Evolutionary conservation across 2,113 vertebrate species (phyloP).

Genomic region (Notothenia rossii): DNA sequence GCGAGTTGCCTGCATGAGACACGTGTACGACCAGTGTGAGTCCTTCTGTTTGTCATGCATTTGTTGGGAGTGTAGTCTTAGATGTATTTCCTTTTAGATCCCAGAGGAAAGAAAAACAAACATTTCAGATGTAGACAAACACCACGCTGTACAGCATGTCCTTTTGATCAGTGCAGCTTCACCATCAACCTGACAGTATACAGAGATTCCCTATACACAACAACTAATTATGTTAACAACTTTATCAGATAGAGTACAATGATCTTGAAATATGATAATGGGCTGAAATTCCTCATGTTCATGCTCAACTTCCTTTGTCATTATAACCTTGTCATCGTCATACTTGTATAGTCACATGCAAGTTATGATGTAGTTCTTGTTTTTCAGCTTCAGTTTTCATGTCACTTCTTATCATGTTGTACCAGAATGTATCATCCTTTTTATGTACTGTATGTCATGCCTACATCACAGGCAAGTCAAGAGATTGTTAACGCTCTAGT

Average conservation of each 20-base stretch:
- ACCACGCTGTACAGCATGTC: conserved; percentile 38
- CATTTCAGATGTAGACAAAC: conserved; percentile 57
- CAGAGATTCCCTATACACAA: neutral
- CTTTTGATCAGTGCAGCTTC: conserved; percentile 31
- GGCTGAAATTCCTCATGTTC: neutral
- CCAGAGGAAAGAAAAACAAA: conserved; percentile 61
- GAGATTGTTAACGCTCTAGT: neutral
- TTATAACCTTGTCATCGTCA: neutral
- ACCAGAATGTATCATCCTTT: neutral
- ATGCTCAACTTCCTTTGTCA: neutral
- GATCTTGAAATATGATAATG: neutral
- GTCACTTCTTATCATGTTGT: neutral
- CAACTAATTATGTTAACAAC: neutral
- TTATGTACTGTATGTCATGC: neutral
- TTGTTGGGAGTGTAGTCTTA: conserved; percentile 48
- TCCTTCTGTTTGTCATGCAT: conserved; percentile 46
- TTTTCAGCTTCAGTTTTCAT: conserved; percentile 1
- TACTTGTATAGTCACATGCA: neutral
- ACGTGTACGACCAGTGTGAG: conserved; percentile 54
- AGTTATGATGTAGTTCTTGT: conserved; percentile 13
- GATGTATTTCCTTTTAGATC: conserved; percentile 63
- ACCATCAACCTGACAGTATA: conserved; percentile 20
- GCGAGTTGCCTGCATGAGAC: conserved; percentile 64
- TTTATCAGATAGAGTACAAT: neutral
- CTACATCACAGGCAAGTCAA: neutral